Evolutionary conservation across 2,113 vertebrate genomes (phyloP), one percentile per base, ranked within the genome.

Genomic region (Carassius auratus): DNA sequence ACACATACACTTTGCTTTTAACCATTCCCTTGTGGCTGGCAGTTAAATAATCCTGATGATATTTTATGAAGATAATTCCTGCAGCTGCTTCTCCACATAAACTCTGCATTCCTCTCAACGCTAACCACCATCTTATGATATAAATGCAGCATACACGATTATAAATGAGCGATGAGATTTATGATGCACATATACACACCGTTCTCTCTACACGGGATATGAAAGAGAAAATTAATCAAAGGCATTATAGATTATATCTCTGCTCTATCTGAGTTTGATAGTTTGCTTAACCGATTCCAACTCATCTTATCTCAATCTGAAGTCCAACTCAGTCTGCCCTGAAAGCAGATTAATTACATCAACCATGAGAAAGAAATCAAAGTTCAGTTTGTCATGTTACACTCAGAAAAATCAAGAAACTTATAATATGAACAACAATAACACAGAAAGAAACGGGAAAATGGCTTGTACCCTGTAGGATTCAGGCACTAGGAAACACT

Each of bases 401-500:
- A 86, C 79, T 59, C 52, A 17, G 19, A 48, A 71, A 61, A 83
- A 38, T 14, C 85, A 90, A 86, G 86, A 85, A 89, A 91, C 87
- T 82, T 87, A 76, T 76, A 80, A 86, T 71, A 93, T 87, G 88
- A 84, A 89, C 73, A 87, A 90, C 86, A 90, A 74, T 21, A 33
- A 4, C 15, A 45, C 12, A 64, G 17, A 42, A 15, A 61, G 5
- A 36, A 50, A 15, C 5, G 82, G 14, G 36, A 78, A 62, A 68
- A 38, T 33, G 12, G 50, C 15, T 21, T 91, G 73, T 95, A 95
- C 94, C 94, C 95, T 93, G 86, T 95, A 95, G 71, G 95, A 93
- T 80, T 95, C 95, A 38, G 95, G 94, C 87, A 95, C 94, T 42
- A 95, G 94, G 92, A 95, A 95, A 90, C 94, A 95, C 89, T 95